Evolutionary conservation across 2,797 vertebrate genomes (phyloP).

Genomic region (Poecilia wingei): DNA sequence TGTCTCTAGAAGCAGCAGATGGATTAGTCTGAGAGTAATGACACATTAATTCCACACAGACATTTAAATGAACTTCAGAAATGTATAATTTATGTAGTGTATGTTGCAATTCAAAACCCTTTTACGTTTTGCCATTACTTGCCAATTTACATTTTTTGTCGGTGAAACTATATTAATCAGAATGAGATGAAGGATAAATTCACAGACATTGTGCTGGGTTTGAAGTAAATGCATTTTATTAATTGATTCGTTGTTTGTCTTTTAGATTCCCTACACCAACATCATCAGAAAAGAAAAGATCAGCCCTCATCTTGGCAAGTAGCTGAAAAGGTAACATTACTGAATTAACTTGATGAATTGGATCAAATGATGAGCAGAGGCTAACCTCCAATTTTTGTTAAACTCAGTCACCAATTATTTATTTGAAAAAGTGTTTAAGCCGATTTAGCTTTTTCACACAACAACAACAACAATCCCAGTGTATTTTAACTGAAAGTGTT

Average conservation of each 20-base stretch:
- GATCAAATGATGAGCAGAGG: not conserved
- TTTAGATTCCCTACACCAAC: conserved; percentile 97
- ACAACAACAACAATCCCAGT: not conserved
- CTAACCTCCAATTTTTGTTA: not conserved
- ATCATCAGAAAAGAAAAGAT: conserved; percentile 98
- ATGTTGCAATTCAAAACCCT: conserved; percentile 24
- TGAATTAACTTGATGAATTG: not conserved
- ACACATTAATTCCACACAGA: conserved; percentile 47
- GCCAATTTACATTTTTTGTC: not conserved
- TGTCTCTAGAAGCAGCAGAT: conserved; percentile 60
- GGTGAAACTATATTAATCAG: not conserved
- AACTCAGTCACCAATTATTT: not conserved
- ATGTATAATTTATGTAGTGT: conserved; percentile 32
- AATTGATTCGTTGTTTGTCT: conserved; percentile 41
- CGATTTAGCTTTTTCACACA: not conserved
- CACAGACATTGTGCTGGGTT: not conserved
- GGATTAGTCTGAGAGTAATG: conserved; percentile 62
- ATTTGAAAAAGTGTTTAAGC: not conserved
- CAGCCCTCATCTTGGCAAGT: conserved; percentile 92
- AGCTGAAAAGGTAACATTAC: conserved; percentile 85
- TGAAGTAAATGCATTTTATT: not conserved
- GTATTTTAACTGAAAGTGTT: not conserved
- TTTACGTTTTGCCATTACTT: not conserved
- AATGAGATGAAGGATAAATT: not conserved
- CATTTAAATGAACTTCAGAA: conserved; percentile 43